Evolutionary conservation across 2,113 vertebrate genomes (phyloP).

Genomic region (Mastomys coucha): DNA sequence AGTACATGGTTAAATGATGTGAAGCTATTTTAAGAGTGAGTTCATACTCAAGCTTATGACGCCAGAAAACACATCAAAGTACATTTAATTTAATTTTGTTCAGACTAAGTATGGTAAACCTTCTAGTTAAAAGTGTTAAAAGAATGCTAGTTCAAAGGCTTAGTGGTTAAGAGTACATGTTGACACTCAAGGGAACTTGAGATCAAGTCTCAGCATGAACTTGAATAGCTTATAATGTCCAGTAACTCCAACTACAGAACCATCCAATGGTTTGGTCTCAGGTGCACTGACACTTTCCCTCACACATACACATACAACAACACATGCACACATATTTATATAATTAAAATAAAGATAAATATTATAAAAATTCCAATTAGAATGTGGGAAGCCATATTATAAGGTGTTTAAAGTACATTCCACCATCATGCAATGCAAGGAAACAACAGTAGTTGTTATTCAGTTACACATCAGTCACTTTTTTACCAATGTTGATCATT

Average conservation of each 20-base stretch:
- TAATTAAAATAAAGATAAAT: neutral
- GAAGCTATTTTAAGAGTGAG: too few relatives aligned
- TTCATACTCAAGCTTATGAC: too few relatives aligned
- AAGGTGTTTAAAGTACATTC: neutral
- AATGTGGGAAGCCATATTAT: neutral
- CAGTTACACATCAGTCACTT: neutral
- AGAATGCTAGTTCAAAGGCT: neutral
- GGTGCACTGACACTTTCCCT: neutral
- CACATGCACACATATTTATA: neutral
- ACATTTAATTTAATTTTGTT: too few relatives aligned
- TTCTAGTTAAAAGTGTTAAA: neutral
- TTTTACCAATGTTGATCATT: constrained; percentile 30
- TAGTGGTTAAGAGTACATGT: neutral
- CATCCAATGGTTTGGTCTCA: neutral
- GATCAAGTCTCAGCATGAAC: neutral
- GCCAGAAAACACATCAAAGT: too few relatives aligned
- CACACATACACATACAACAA: neutral
- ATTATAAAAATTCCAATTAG: constrained; percentile 7
- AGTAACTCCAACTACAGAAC: neutral
- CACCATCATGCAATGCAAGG: neutral
- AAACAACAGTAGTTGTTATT: constrained; percentile 7
- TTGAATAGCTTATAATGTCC: neutral
- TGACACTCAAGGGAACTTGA: neutral
- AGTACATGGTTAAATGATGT: too few relatives aligned
- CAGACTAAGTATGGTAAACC: neutral